A percentile compares a stretch with the other conserved stretches of the same genome.
These are phyloP conservation scores for Dermolepida albohirtum DNA, from an alignment of 2,888 invertebrate species.

Conservation along the genomic window DNA sequence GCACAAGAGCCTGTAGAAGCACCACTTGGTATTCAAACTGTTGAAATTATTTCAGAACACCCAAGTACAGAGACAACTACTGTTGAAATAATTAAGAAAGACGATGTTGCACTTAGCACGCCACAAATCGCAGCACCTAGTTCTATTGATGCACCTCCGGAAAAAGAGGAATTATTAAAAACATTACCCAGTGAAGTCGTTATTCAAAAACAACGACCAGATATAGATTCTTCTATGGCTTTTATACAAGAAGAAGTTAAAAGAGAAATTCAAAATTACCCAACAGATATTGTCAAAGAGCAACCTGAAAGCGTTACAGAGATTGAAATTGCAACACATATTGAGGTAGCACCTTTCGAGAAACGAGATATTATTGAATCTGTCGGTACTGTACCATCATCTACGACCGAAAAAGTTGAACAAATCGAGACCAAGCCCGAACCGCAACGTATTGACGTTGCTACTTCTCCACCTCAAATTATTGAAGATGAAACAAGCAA, in stretches of 20 bases:
- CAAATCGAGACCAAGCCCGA: not conserved
- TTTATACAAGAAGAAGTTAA: slow-evolving; percentile 21
- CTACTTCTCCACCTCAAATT: not conserved
- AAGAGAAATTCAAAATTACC: slow-evolving; percentile 3
- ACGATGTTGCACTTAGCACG: slow-evolving; percentile 46
- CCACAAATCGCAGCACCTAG: slow-evolving; percentile 59
- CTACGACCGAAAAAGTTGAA: not conserved
- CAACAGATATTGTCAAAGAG: not conserved
- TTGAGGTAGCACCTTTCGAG: not conserved
- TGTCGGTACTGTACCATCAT: not conserved
- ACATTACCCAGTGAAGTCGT: not conserved
- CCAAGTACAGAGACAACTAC: slow-evolving; percentile 49
- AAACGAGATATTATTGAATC: not conserved
- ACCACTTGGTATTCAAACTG: slow-evolving; percentile 51
- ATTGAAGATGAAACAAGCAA: not conserved
- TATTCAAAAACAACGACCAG: slow-evolving; percentile 1
- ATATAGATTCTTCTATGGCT: slow-evolving; percentile 10
- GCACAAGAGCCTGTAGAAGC: slow-evolving; percentile 56
- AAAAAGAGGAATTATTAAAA: slow-evolving; percentile 10
- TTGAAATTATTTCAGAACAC: slow-evolving; percentile 50
- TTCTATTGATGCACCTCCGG: slow-evolving; percentile 41
- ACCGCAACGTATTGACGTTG: not conserved
- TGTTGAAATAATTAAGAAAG: slow-evolving; percentile 42
- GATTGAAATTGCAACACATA: slow-evolving; percentile 24
- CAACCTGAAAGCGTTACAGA: slow-evolving; percentile 6